Percentiles rank a stretch among this genome's conserved stretches.
Conservation (phyloP, 2,888 invertebrate species). For the Cinara cedri region DNA sequence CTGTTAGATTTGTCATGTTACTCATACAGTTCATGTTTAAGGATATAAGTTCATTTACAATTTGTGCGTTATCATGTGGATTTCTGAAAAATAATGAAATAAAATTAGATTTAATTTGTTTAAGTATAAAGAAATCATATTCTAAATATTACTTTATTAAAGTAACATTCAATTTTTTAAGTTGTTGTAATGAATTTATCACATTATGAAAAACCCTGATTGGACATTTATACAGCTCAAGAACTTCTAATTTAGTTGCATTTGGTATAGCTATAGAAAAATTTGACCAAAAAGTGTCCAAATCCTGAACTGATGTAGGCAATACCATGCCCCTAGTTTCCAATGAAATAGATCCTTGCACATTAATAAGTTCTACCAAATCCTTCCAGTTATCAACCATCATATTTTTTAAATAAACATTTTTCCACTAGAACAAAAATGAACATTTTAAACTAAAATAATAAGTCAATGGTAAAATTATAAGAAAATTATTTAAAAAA, state of each 20-base stretch:
- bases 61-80: too few species aligned
- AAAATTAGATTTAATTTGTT: background rate
- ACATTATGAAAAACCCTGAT: slow-evolving; percentile 74
- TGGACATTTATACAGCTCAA: slow-evolving; percentile 76
- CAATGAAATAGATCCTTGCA: slow-evolving; percentile 76
- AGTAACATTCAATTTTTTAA: slow-evolving; percentile 74
- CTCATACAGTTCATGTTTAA: slow-evolving; percentile 69
- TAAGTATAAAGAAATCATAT: background rate
- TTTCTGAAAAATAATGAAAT: background rate
- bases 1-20: slow-evolving; percentile 70
- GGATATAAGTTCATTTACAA: background rate
- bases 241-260: slow-evolving; percentile 67
- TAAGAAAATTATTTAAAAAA: too few species aligned
- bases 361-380: slow-evolving; percentile 73
- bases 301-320: slow-evolving; percentile 66
- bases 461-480: too few species aligned
- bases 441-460: background rate
- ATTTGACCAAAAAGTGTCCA: slow-evolving; percentile 73
- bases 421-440: slow-evolving; percentile 70
- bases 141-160: slow-evolving; percentile 68
- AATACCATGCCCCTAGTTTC: slow-evolving; percentile 82
- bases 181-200: slow-evolving; percentile 70
- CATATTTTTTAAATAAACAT: slow-evolving; percentile 83
- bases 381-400: slow-evolving; percentile 81
- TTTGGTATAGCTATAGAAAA: slow-evolving; percentile 72